A percentile compares a stretch with the other conserved stretches of the same genome.
These are phyloP conservation scores for Aphelenchoides bicaudatus DNA, from an alignment of 2,888 invertebrate genomes.

Conservation along the genomic window DNA sequence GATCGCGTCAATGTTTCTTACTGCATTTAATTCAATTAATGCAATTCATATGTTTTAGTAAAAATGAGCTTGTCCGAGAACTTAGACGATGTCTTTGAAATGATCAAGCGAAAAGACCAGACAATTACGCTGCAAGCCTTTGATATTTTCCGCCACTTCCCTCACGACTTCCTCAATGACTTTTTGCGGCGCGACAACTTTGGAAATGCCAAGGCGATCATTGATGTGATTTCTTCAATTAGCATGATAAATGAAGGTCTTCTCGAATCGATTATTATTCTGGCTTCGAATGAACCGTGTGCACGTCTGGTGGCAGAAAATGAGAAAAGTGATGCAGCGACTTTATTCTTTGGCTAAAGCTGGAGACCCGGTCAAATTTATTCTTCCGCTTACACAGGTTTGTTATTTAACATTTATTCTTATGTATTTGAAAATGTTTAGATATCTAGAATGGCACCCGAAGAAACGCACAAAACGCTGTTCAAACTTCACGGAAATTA, in stretches of 20 bases:
- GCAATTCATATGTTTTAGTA: neutral
- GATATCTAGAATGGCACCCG: neutral
- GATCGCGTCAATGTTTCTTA: neutral
- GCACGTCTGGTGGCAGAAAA: neutral
- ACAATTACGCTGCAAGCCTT: conserved; percentile 5
- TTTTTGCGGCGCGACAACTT: conserved; percentile 7
- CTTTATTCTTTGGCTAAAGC: conserved; percentile 4
- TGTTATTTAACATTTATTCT: too few relatives aligned
- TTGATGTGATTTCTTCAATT: neutral
- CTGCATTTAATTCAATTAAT: too few relatives aligned
- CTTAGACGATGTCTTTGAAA: conserved; percentile 11
- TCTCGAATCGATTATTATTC: neutral
- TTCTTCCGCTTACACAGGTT: conserved; percentile 4
- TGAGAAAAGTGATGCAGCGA: neutral
- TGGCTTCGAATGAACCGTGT: neutral
- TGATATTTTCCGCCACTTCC: conserved; percentile 18
- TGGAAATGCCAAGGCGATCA: neutral
- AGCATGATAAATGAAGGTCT: neutral
- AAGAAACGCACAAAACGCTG: neutral
- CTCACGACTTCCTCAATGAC: neutral
- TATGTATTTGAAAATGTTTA: too few relatives aligned
- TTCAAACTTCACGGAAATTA: neutral
- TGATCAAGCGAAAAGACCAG: neutral
- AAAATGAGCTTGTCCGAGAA: conserved; percentile 4
- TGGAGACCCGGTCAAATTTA: neutral